Evolutionary conservation across 2,797 vertebrate genomes (phyloP).

Genomic region (Clarias platycephalus): DNA sequence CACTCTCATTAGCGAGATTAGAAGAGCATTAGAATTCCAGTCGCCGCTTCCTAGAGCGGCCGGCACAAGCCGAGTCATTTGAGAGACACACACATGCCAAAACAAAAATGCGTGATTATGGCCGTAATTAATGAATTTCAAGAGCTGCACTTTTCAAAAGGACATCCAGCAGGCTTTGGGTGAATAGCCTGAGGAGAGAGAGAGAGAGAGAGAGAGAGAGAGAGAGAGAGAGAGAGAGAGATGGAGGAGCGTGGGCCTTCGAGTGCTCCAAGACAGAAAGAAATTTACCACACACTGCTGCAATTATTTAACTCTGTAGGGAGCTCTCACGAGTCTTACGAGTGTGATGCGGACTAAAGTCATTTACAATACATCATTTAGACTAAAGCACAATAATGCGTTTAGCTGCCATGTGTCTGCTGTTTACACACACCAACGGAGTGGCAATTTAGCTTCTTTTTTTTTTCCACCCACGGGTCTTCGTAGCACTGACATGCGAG

Average conservation of each 20-base stretch:
- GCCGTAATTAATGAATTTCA: not conserved
- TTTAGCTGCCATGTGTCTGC: slow-evolving; percentile 36
- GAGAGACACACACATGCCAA: not conserved
- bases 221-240: too few species aligned
- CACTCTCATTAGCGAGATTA: not conserved
- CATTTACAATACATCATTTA: slow-evolving; percentile 46
- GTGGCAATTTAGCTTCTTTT: slow-evolving; percentile 12
- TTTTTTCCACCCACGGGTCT: not conserved
- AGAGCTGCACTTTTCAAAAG: not conserved
- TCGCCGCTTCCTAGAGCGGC: not conserved
- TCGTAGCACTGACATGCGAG: not conserved
- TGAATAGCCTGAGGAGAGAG: not conserved
- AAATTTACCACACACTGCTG: slow-evolving; percentile 26
- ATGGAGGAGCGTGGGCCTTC: not conserved
- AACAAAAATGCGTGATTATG: not conserved
- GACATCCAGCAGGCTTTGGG: not conserved
- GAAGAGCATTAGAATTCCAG: slow-evolving; percentile 9
- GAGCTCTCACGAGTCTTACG: slow-evolving; percentile 8
- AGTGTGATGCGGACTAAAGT: slow-evolving; percentile 4
- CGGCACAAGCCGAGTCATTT: not conserved
- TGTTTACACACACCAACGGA: slow-evolving; percentile 32
- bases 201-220: too few species aligned
- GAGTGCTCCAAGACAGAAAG: slow-evolving; percentile 13
- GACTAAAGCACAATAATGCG: slow-evolving; percentile 38
- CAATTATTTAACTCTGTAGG: slow-evolving; percentile 46